Percentiles rank a stretch among this genome's conserved stretches.
phyloP scores from a whole-genome alignment of 2,797 vertebrate genomes.

The Phrynocephalus vlangalii region DNA sequence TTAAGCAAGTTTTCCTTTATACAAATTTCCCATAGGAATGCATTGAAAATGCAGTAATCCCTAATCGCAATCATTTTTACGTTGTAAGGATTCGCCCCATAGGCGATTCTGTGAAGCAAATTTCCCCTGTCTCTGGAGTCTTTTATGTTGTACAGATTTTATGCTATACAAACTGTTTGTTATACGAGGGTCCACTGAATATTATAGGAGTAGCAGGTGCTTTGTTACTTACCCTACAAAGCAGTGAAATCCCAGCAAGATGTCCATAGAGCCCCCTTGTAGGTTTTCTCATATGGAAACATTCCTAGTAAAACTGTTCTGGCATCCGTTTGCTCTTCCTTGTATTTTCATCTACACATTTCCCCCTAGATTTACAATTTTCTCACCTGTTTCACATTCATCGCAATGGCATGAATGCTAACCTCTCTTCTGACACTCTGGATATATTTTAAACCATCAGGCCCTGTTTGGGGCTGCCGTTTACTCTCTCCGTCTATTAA shows the following conservation, averaged over 20 bases:
- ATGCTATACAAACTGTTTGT: too few species aligned
- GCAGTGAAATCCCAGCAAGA: not conserved
- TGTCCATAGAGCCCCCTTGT: not conserved
- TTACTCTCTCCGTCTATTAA: conserved; percentile 49
- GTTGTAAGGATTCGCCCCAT: too few species aligned
- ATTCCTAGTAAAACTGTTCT: conserved; percentile 64
- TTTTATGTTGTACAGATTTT: too few species aligned
- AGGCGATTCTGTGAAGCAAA: too few species aligned
- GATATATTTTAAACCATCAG: conserved; percentile 73
- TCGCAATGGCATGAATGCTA: conserved; percentile 73
- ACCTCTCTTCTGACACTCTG: conserved; percentile 74
- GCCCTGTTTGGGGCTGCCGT: conserved; percentile 77
- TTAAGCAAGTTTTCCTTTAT: too few species aligned
- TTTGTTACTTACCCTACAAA: not conserved
- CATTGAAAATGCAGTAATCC: too few species aligned
- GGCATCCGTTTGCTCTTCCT: conserved; percentile 76
- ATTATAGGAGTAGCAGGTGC: not conserved
- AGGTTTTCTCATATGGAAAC: conserved; percentile 62
- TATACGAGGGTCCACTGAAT: not conserved
- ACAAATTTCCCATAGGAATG: too few species aligned
- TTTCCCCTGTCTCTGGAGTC: too few species aligned
- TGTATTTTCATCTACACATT: conserved; percentile 74
- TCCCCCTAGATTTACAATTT: conserved; percentile 72
- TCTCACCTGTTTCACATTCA: conserved; percentile 71
- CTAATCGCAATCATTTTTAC: too few species aligned